Evolutionary conservation across 2,888 invertebrate genomes (phyloP).

Genomic region (Gymnocheta viridis): DNA sequence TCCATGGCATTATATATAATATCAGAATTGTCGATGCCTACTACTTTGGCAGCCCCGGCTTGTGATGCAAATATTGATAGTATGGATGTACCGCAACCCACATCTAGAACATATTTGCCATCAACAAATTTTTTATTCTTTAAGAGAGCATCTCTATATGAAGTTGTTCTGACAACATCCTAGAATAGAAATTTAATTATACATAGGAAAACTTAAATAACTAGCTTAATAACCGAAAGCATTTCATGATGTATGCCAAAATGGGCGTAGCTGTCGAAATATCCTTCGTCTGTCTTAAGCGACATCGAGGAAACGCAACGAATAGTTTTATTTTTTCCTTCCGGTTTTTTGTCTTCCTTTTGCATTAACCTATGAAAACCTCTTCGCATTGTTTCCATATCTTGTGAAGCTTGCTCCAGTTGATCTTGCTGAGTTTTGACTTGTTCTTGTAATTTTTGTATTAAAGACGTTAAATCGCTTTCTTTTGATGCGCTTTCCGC

Average conservation of each 20-base stretch:
- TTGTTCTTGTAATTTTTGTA: slow-evolving; percentile 81
- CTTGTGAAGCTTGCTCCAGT: slow-evolving; percentile 84
- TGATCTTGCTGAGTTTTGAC: slow-evolving; percentile 83
- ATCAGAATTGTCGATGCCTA: slow-evolving; percentile 97
- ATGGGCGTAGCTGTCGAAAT: slow-evolving; percentile 93
- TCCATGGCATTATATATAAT: slow-evolving; percentile 98
- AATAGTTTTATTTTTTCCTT: slow-evolving; percentile 40
- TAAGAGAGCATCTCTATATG: slow-evolving; percentile 92
- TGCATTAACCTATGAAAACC: slow-evolving; percentile 75
- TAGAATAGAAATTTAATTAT: slow-evolving; percentile 75
- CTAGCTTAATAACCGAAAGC: slow-evolving; percentile 86
- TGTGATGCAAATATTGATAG: slow-evolving; percentile 98
- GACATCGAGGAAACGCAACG: slow-evolving; percentile 82
- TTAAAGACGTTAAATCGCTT: slow-evolving; percentile 19
- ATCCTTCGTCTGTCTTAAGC: slow-evolving; percentile 87
- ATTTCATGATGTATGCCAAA: slow-evolving; percentile 97
- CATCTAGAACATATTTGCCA: slow-evolving; percentile 92
- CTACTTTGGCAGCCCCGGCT: slow-evolving; percentile 94
- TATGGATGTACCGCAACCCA: slow-evolving; percentile 99
- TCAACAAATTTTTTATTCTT: slow-evolving; percentile 87
- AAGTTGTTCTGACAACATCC: slow-evolving; percentile 92
- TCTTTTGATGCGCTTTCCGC: slow-evolving; percentile 13
- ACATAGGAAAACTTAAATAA: not conserved
- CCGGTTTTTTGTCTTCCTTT: slow-evolving; percentile 72
- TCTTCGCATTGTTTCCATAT: slow-evolving; percentile 77